These are phyloP conservation scores for Serrognathus titanus DNA, from an alignment of 2,888 invertebrate genomes.

Conservation along the genomic window DNA sequence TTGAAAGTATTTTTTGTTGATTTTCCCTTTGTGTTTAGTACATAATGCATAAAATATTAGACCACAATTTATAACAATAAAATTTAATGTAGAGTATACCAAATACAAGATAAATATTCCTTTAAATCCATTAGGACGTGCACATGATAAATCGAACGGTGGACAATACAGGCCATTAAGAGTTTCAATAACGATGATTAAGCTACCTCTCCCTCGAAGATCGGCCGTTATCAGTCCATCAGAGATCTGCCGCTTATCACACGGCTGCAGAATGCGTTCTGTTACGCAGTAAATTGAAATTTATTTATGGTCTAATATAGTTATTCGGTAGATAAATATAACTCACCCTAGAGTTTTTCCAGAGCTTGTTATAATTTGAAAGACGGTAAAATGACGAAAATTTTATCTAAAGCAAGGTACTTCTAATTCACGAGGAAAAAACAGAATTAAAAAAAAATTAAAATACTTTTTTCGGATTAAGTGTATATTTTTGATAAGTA, in stretches of 20 bases:
- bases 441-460: no score
- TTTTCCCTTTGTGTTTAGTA: no score
- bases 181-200: conserved; percentile 50
- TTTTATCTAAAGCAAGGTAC: no score
- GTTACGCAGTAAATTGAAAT: conserved; percentile 15
- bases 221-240: conserved; percentile 42
- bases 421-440: no score
- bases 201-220: conserved; percentile 45
- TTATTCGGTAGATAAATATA: neutral
- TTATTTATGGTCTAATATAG: conserved; percentile 11
- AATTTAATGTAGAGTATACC: neutral
- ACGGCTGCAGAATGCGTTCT: conserved; percentile 7
- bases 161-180: conserved; percentile 49
- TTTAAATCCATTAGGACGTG: conserved; percentile 42
- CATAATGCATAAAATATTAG: neutral
- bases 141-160: conserved; percentile 45
- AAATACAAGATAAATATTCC: conserved; percentile 20
- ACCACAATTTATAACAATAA: neutral
- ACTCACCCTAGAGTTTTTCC: no score
- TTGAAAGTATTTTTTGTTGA: no score
- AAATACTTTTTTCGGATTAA: neutral
- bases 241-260: conserved; percentile 18
- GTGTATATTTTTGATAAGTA: neutral
- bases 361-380: no score
- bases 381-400: no score